Evolutionary conservation across 2,113 vertebrate genomes (phyloP).

Genomic region (Antechinus stuartii): DNA sequence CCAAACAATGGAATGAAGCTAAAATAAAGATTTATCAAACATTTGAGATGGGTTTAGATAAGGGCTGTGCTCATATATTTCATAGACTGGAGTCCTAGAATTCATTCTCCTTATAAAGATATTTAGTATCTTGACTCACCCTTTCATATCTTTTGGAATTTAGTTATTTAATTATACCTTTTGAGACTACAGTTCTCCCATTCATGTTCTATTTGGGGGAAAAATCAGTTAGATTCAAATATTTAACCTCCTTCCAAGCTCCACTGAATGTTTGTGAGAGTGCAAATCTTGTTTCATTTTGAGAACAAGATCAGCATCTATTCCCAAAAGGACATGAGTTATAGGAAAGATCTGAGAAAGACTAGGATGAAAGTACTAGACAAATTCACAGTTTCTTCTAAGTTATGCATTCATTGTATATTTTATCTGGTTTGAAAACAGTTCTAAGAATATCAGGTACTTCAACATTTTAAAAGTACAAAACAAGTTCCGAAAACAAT

Average conservation of each 20-base stretch:
- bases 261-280: neutral
- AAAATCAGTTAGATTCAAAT: conserved; percentile 34
- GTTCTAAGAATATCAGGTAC: conserved; percentile 24
- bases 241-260: conserved; percentile 32
- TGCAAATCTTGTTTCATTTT: conserved; percentile 11
- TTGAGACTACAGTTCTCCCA: conserved; percentile 61
- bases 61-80: neutral
- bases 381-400: neutral
- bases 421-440: conserved; percentile 22
- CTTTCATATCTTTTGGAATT: conserved; percentile 44
- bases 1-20: neutral
- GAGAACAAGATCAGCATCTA: neutral
- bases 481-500: neutral
- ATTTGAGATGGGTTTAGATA: neutral
- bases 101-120: neutral
- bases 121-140: neutral
- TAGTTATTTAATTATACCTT: conserved; percentile 63
- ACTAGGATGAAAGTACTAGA: neutral
- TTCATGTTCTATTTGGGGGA: conserved; percentile 50
- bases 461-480: neutral
- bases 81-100: neutral
- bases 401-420: neutral
- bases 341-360: too few species aligned
- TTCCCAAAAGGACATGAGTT: conserved; percentile 31
- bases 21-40: neutral